Evolutionary conservation across 2,888 invertebrate species (phyloP), one percentile per base, ranked within the genome.

Genomic region (Harpagoxenus sublaevis): DNA sequence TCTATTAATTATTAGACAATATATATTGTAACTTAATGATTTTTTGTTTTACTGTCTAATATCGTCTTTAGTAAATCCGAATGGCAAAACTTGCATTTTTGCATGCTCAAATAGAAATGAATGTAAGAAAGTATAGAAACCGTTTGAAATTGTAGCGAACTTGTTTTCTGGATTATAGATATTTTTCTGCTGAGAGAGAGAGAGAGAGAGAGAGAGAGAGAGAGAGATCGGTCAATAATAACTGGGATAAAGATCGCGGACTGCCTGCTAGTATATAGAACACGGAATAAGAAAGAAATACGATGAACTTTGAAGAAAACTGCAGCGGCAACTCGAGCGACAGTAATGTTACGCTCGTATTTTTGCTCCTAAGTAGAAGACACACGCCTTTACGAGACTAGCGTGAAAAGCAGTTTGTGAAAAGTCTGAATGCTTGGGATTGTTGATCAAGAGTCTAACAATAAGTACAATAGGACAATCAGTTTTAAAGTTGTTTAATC

Each of bases 301-400:
- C 23, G n/a, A 15, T 8, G 12, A 48, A 66, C 35, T 66, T 57
- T 42, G 45, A 39, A 55, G 78, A 75, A 79, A 57, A 63, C 57
- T 81, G 48, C 62, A 23, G 62, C 23, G 83, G 57, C 23, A 84
- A 66, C 65, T 86, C 73, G 57, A 73, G 57, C 78, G 87, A 78
- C 31, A 81, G 77, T 85, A 86, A 85, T 66, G 86, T 62, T 73
- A 53, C 86, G 55, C 62, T 70, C 83, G 68, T 63, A 84, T 74
- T 85, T 86, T 65, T 78, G 77, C 51, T 82, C 51, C 74, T 42
- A 68, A 42, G 65, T 31, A 31, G n/a, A 31, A 84, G 77, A 85
- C 65, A 85, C 78, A 75, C 42, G 39, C 60, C 71, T 84, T 86
- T 88, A 86, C 55, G 71, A 57, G 86, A 60, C 73, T 74, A 53